Percentiles rank a stretch among this genome's conserved stretches.
These are phyloP conservation scores for Euspilapteryx auroguttella DNA, from an alignment of 2,888 invertebrate genomes.

Conservation along the genomic window DNA sequence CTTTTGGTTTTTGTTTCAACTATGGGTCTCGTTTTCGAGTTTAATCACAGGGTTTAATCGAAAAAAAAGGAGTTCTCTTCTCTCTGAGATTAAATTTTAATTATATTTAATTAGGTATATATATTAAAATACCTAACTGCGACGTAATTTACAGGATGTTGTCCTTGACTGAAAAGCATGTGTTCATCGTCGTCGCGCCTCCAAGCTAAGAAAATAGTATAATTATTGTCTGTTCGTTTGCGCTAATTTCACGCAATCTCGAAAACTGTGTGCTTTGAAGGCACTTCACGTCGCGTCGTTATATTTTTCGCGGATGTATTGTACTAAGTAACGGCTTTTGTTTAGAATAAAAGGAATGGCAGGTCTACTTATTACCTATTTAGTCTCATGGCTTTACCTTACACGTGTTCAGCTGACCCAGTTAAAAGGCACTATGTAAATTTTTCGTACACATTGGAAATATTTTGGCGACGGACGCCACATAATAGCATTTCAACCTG, in stretches of 20 bases:
- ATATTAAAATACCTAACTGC: too few relatives aligned
- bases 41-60: too few relatives aligned
- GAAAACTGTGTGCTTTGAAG: background rate
- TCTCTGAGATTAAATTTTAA: too few relatives aligned
- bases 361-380: slow-evolving; percentile 3
- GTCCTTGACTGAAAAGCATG: too few relatives aligned
- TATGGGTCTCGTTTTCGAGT: too few relatives aligned
- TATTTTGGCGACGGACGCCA: background rate
- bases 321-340: background rate
- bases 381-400: slow-evolving; percentile 1
- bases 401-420: slow-evolving; percentile 3
- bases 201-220: too few relatives aligned
- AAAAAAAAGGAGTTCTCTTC: too few relatives aligned
- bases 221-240: background rate
- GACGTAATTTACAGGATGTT: too few relatives aligned
- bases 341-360: background rate
- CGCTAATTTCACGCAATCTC: background rate
- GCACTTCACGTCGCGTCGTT: background rate
- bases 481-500: too few relatives aligned
- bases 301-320: background rate
- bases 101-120: too few relatives aligned
- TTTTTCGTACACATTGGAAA: background rate
- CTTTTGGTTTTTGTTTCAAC: too few relatives aligned
- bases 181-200: too few relatives aligned
- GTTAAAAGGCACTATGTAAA: background rate